phyloP scores from a whole-genome alignment of 2,888 invertebrate genomes.

The Kryphioiulus occultus region DNA sequence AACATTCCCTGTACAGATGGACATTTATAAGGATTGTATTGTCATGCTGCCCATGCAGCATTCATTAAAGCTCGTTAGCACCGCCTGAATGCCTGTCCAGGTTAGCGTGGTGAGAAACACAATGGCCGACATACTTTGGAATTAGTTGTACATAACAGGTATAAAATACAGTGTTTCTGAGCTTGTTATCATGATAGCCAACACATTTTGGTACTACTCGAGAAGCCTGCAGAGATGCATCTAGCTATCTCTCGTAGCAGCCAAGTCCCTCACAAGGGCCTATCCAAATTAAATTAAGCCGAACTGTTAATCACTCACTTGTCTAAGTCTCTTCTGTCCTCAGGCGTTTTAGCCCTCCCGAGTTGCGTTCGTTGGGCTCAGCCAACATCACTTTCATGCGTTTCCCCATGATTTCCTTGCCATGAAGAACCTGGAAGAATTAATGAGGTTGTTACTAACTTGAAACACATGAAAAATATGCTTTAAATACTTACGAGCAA shows the following conservation, averaged over 20 bases:
- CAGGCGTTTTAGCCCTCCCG: not conserved
- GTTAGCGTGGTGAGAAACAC: not conserved
- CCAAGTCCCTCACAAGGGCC: not conserved
- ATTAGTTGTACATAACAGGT: not conserved
- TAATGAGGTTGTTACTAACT: not conserved
- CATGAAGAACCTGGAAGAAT: constrained; percentile 71
- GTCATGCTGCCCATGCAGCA: not conserved
- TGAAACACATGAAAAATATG: no score
- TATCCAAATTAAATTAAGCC: not conserved
- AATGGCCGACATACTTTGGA: not conserved
- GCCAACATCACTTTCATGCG: constrained; percentile 89
- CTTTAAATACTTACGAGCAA: no score
- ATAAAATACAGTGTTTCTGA: not conserved
- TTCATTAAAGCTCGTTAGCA: not conserved
- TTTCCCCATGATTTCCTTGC: constrained; percentile 85
- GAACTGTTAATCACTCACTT: not conserved
- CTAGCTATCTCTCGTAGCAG: not conserved
- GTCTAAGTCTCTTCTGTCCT: constrained; percentile 16
- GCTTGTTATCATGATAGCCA: not conserved
- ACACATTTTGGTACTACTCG: not conserved
- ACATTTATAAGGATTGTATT: not conserved
- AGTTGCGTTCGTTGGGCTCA: constrained; percentile 65
- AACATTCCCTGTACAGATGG: not conserved
- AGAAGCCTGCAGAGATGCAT: not conserved
- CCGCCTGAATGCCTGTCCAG: not conserved